These are phyloP conservation scores for Herpailurus yagouaroundi DNA, from an alignment of 2,113 vertebrate genomes.

Conservation along the genomic window DNA sequence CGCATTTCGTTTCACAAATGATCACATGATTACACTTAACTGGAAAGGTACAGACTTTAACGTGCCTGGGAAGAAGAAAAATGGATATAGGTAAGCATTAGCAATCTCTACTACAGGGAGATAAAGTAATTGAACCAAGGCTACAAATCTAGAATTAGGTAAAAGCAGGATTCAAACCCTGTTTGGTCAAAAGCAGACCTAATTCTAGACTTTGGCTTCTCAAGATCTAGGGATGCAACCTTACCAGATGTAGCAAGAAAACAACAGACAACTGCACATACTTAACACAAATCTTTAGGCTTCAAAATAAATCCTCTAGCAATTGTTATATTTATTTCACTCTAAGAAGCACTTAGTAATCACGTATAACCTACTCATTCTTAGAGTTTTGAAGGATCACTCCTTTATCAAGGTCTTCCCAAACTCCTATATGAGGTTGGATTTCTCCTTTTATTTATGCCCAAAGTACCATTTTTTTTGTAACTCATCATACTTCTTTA, in stretches of 20 bases:
- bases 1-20: neutral
- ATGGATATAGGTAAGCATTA: neutral
- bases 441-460: neutral
- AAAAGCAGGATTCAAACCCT: neutral
- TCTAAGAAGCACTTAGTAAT: neutral
- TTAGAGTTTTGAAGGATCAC: neutral
- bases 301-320: neutral
- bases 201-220: neutral
- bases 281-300: neutral
- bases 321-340: neutral
- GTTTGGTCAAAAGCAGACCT: neutral
- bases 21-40: no score
- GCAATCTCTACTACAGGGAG: neutral
- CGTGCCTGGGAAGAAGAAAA: neutral
- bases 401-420: rapidly evolving
- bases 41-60: neutral
- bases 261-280: neutral
- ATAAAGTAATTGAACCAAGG: neutral
- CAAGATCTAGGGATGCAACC: neutral
- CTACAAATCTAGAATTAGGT: neutral
- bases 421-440: neutral
- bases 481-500: neutral
- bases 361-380: neutral
- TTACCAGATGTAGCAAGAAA: neutral
- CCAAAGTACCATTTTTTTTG: neutral